Evolutionary conservation across 1,140 invertebrate genomes (phyloP).

Genomic region (Micrasema minimum): DNA sequence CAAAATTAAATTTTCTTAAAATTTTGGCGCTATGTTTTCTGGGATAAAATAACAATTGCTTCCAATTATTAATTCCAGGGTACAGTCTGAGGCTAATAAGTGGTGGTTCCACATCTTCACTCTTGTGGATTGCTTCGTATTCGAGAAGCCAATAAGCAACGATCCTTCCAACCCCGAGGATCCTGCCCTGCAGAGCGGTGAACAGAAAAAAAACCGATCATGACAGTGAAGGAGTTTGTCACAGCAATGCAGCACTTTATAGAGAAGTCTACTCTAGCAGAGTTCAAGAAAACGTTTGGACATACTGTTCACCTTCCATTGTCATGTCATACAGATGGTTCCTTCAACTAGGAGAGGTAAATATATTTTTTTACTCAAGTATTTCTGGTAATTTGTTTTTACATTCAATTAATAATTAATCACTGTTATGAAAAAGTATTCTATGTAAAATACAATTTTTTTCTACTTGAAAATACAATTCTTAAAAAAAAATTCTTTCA

Average conservation of each 20-base stretch:
- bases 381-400: too few species aligned
- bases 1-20: too few species aligned
- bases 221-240: conserved; percentile 60
- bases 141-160: conserved; percentile 40
- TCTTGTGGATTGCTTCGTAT: conserved; percentile 67
- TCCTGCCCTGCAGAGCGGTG: not conserved
- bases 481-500: too few species aligned
- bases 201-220: conserved; percentile 1
- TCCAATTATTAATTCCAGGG: too few species aligned
- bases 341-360: conserved; percentile 61
- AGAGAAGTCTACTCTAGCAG: conserved; percentile 83
- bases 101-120: conserved; percentile 93
- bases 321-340: conserved; percentile 72
- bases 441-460: too few species aligned
- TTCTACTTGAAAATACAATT: too few species aligned
- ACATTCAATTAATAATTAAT: too few species aligned
- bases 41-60: too few species aligned
- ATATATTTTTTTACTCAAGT: not conserved
- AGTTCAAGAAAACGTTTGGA: conserved; percentile 85
- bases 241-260: conserved; percentile 83
- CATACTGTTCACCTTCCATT: conserved; percentile 82
- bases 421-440: too few species aligned
- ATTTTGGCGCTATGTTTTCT: too few species aligned
- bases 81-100: conserved; percentile 74
- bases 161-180: conserved; percentile 27